Conservation (phyloP, 2,113 vertebrate genomes). For the Scopus umbretta region DNA sequence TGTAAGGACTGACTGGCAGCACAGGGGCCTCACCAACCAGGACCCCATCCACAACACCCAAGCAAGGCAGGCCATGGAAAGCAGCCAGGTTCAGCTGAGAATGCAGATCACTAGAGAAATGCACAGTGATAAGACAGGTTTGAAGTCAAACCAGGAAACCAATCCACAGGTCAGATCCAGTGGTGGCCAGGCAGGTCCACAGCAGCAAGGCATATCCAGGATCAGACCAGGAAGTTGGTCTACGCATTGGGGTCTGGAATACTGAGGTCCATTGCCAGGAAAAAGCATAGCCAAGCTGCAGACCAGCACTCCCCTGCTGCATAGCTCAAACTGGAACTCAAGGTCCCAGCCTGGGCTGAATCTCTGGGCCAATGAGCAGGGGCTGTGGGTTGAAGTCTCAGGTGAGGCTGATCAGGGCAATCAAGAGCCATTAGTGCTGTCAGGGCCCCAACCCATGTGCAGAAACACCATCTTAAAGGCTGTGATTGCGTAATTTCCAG, state of each 20-base stretch:
- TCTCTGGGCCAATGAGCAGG: neutral
- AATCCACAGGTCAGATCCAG: neutral
- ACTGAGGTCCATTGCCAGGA: accelerated
- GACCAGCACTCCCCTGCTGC: accelerated
- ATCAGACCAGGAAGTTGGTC: neutral
- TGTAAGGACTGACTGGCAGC: neutral
- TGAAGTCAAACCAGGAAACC: neutral
- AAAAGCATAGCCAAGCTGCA: accelerated
- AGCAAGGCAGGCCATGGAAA: neutral
- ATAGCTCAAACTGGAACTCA: accelerated
- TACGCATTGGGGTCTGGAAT: accelerated
- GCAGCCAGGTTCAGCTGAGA: neutral
- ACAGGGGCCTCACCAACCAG: neutral
- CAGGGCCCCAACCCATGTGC: neutral
- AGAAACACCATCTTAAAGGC: neutral
- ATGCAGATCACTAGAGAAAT: neutral
- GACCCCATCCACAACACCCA: neutral
- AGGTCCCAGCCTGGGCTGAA: accelerated
- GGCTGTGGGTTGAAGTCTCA: neutral
- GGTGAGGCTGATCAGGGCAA: neutral
- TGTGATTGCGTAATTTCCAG: neutral
- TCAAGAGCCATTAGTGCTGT: neutral
- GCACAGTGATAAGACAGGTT: neutral
- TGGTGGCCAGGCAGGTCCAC: accelerated
- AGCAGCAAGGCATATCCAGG: accelerated